These are phyloP conservation scores for Atta cephalotes DNA, from an alignment of 1,140 invertebrate species.

Conservation along the genomic window DNA sequence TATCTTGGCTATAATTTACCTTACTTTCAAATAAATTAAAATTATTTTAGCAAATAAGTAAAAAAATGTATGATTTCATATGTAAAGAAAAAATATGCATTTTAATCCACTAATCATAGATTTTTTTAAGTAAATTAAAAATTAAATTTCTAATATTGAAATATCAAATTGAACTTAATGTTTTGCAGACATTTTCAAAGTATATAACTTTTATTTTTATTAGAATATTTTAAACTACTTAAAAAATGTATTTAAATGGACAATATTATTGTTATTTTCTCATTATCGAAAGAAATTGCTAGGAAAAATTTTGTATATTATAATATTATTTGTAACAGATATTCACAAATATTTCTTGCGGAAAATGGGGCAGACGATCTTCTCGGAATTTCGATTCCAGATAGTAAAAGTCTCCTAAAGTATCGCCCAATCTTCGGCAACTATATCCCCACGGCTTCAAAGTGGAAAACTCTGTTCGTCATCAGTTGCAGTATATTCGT, in stretches of 20 bases:
- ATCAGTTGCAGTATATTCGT: conserved; percentile 42
- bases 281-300: background rate
- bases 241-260: background rate
- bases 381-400: conserved; percentile 12
- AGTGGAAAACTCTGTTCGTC: conserved; percentile 60
- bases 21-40: background rate
- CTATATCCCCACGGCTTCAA: conserved; percentile 22
- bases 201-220: background rate
- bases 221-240: background rate
- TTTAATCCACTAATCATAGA: background rate
- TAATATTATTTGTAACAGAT: background rate
- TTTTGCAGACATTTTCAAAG: background rate
- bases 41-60: background rate
- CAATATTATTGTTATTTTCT: background rate
- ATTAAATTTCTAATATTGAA: background rate
- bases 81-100: background rate
- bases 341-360: background rate
- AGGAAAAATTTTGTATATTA: background rate
- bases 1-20: background rate
- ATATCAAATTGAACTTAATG: background rate
- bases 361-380: background rate
- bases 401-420: conserved; percentile 35
- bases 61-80: background rate
- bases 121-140: background rate
- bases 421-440: conserved; percentile 31